Base-by-base conservation (phyloP, 1,140 invertebrate species). In the Drosophila elegans region DNA sequence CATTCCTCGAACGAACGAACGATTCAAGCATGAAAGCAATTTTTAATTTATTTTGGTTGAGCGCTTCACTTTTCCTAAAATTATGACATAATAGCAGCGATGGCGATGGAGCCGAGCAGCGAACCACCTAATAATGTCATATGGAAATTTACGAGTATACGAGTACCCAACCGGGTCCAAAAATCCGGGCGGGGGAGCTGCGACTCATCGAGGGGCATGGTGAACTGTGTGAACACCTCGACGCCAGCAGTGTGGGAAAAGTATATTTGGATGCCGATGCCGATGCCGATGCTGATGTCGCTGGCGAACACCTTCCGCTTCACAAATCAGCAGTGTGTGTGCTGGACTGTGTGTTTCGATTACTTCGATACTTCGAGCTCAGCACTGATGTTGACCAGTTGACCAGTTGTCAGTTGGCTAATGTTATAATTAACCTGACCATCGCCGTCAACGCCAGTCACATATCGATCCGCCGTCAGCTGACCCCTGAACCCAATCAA, bases 31-130 rank as follows among this genome's bases (percentile, higher is more conserved):
- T 89, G 84, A 89, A 89, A 89, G 77, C 84, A 89, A 90, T 89
- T 89, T 89, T 89, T 90, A 90, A 89, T 90, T 89, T 89, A 89
- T 84, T 89, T 89, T 89, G 84, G 84, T 88, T 89, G 69, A 89
- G 80, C 84, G 84, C 78, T 90, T 89, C 53, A 89, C 68, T 72
- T 72, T 90, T 90, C 77, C 85, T 90, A 89, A 89, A 90, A 89
- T 89, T 89, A 89, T 89, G 84, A 90, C 84, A 89, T 89, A 89
- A 89, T 89, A 83, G 69, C 85, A 80, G 44, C 55, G 52, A 55
- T 59, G 78, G 39, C 56, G 10, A 41, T n/a, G 27, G 21, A 66
- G 68, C 62, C 36, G 29, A 69, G n/a, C 78, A 84, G 59, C 64
- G 78, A 86, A 74, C 78, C 84, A 89, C 84, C 84, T 84, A 88